Evolutionary conservation across 2,797 vertebrate genomes (phyloP).

Genomic region (Hylomyscus alleni): DNA sequence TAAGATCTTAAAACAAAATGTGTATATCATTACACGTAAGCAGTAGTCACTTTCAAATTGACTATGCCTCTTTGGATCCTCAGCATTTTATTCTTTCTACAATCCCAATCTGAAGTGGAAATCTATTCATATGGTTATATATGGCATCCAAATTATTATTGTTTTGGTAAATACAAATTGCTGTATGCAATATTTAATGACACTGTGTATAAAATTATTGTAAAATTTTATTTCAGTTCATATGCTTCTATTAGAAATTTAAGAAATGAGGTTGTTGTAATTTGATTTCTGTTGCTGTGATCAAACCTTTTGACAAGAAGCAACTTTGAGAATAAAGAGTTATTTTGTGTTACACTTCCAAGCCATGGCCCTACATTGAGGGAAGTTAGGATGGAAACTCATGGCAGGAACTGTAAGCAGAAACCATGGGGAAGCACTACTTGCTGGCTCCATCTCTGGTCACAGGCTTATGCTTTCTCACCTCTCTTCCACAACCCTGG

Average conservation of each 20-base stretch:
- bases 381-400: not conserved
- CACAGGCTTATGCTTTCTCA: not conserved
- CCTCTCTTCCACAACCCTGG: not conserved
- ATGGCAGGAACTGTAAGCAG: not conserved
- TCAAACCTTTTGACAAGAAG: not conserved
- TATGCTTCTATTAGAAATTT: not conserved
- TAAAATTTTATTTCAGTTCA: conserved; percentile 42
- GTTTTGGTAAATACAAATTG: conserved; percentile 49
- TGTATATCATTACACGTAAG: not conserved
- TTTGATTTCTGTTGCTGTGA: not conserved
- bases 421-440: not conserved
- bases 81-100: not conserved
- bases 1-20: conserved; percentile 36
- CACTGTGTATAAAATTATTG: not conserved
- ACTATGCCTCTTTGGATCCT: not conserved
- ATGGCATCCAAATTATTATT: not conserved
- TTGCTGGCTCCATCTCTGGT: not conserved
- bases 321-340: not conserved
- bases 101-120: conserved; percentile 34
- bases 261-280: not conserved
- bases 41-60: conserved; percentile 4
- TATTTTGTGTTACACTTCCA: not conserved
- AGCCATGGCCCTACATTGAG: not conserved
- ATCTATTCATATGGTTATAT: not conserved
- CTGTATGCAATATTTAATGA: not conserved